A percentile compares a stretch with the other conserved stretches of the same genome.
These are phyloP conservation scores for Cyanistes caeruleus DNA, from an alignment of 2,113 vertebrate genomes.

Conservation along the genomic window DNA sequence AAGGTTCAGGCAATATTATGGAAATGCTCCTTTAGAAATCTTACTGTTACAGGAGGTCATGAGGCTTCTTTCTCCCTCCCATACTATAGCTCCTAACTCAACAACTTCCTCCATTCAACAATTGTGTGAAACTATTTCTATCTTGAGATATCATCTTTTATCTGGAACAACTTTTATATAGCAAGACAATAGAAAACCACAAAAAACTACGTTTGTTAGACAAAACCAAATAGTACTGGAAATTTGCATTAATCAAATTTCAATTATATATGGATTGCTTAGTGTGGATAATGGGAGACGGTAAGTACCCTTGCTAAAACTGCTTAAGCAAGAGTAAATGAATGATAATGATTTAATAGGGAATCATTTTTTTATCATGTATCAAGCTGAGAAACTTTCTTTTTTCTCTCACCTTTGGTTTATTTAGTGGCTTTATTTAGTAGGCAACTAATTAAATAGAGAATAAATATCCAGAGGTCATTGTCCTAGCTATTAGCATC, in stretches of 20 bases:
- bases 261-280: neutral
- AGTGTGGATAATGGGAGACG: neutral
- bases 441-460: neutral
- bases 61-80: neutral
- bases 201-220: neutral
- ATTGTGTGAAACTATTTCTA: neutral
- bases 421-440: slow-evolving; percentile 10
- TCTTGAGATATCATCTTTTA: neutral
- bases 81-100: neutral
- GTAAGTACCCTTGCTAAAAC: neutral
- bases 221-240: neutral
- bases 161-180: neutral
- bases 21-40: neutral
- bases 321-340: neutral
- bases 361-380: neutral
- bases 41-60: neutral
- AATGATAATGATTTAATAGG: neutral
- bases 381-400: neutral
- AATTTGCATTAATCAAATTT: neutral
- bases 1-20: neutral
- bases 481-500: neutral
- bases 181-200: neutral
- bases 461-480: neutral
- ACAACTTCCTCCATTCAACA: neutral
- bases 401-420: neutral